Conservation (phyloP, 2,797 vertebrate genomes). For the Eulemur rubriventer region DNA sequence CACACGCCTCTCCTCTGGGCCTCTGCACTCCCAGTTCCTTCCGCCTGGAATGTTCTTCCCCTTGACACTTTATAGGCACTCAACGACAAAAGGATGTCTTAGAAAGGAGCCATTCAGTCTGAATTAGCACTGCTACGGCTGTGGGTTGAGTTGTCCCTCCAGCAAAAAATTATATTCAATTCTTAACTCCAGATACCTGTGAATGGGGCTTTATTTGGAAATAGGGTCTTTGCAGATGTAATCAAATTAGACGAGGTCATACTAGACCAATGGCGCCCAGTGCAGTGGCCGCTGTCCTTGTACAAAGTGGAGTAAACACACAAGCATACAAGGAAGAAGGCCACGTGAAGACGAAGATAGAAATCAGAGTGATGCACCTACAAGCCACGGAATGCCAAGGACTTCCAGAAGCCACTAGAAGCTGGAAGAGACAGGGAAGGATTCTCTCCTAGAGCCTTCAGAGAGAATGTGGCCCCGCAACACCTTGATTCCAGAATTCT, state of each 20-base stretch:
- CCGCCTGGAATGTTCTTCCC: neutral
- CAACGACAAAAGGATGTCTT: neutral
- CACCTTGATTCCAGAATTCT: neutral
- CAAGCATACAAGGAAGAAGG: neutral
- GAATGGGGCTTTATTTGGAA: neutral
- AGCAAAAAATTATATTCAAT: neutral
- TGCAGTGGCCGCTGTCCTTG: rapidly evolving
- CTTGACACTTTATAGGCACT: neutral
- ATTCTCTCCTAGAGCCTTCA: neutral
- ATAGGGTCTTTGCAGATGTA: neutral
- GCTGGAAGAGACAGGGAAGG: neutral
- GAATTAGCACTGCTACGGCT: neutral
- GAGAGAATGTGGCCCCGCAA: rapidly evolving
- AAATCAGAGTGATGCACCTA: rapidly evolving
- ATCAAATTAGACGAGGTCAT: neutral
- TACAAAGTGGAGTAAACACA: neutral
- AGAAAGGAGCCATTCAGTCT: neutral
- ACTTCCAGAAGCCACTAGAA: rapidly evolving
- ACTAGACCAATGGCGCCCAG: neutral
- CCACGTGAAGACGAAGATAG: neutral
- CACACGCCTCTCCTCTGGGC: neutral
- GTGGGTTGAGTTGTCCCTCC: neutral
- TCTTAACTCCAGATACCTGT: neutral
- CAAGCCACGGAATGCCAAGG: neutral
- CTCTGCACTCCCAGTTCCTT: neutral